Percentiles rank a stretch among this genome's conserved stretches.
These are phyloP conservation scores for Ursus arctos DNA, from an alignment of 2,113 vertebrate species.

Conservation along the genomic window DNA sequence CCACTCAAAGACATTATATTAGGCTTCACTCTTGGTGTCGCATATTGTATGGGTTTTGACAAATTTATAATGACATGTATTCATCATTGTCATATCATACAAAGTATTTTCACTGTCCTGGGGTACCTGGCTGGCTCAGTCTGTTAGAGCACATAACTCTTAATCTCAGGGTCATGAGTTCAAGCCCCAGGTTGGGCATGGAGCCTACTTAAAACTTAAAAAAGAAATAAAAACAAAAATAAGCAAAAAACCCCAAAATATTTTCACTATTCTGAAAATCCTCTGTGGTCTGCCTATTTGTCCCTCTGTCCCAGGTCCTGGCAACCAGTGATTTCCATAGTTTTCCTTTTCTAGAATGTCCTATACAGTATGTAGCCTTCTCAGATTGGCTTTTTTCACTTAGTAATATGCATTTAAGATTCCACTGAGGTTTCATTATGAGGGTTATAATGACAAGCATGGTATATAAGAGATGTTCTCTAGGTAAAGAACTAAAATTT, in stretches of 20 bases:
- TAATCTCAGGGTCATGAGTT: background rate
- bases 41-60: background rate
- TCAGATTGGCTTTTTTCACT: conserved; percentile 13
- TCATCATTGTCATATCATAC: background rate
- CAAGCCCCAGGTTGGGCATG: background rate
- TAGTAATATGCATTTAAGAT: background rate
- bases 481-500: conserved; percentile 53
- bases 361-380: background rate
- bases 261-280: background rate
- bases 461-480: background rate
- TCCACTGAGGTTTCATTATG: background rate
- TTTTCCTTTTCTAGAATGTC: background rate
- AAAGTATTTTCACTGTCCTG: background rate
- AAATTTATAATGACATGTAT: background rate
- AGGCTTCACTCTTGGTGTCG: background rate
- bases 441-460: background rate
- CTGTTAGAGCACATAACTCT: background rate
- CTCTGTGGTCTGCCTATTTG: background rate
- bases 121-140: background rate
- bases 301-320: background rate
- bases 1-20: background rate
- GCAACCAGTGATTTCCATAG: background rate
- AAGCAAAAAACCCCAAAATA: background rate
- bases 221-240: background rate
- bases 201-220: background rate